phyloP scores from a whole-genome alignment of 2,113 vertebrate species.

The Cisticola juncidis region DNA sequence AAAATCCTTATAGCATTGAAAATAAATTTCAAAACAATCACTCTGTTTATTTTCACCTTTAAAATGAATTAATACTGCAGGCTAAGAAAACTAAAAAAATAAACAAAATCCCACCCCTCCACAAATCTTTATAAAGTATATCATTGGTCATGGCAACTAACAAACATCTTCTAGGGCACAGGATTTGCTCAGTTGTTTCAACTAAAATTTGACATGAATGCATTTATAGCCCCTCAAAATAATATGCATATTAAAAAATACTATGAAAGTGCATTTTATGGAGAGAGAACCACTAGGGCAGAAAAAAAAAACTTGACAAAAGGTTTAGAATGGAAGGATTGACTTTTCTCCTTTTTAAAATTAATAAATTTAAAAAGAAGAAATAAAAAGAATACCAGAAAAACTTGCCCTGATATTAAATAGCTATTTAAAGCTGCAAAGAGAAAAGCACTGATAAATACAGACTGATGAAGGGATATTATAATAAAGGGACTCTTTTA shows the following conservation, averaged over 20 bases:
- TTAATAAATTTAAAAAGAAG: background rate
- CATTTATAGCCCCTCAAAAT: slow-evolving; percentile 30
- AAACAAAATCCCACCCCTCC: background rate
- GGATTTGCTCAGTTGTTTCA: slow-evolving; percentile 23
- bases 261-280: background rate
- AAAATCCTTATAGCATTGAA: slow-evolving; percentile 39
- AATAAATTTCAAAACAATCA: slow-evolving; percentile 19
- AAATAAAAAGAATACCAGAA: background rate
- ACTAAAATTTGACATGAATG: slow-evolving; percentile 28
- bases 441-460: background rate
- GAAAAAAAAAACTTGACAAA: background rate
- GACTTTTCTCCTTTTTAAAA: background rate
- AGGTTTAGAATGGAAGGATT: background rate
- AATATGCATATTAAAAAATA: background rate
- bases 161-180: background rate
- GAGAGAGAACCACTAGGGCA: background rate
- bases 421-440: background rate
- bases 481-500: background rate
- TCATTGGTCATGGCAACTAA: slow-evolving; percentile 8
- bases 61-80: slow-evolving; percentile 16
- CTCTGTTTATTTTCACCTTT: slow-evolving; percentile 31
- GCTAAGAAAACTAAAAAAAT: background rate
- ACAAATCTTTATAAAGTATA: background rate
- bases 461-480: background rate
- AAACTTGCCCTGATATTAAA: background rate